These are phyloP conservation scores for Chelmon rostratus DNA, from an alignment of 2,797 vertebrate genomes.

Conservation along the genomic window DNA sequence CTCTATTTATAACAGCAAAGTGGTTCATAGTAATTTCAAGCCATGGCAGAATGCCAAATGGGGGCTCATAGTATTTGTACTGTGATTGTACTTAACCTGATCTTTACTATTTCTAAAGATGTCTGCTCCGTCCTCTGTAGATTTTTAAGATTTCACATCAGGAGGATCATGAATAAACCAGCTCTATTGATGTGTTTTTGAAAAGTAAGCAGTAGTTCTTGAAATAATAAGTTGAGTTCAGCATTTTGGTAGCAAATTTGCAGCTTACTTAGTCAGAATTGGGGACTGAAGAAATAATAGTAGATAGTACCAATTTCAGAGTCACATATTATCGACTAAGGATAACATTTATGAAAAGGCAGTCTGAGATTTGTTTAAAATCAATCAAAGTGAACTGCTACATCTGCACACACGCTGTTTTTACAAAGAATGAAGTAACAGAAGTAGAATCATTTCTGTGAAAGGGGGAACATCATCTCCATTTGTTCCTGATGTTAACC, in stretches of 20 bases:
- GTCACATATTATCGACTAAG: neutral
- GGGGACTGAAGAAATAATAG: neutral
- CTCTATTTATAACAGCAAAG: constrained; percentile 1
- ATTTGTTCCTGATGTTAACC: neutral
- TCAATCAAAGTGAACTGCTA: neutral
- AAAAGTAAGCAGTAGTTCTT: constrained; percentile 15
- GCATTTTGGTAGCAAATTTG: neutral
- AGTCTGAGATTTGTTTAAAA: neutral
- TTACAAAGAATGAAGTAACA: neutral
- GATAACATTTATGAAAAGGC: neutral
- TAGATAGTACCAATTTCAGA: neutral
- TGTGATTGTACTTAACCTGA: constrained; percentile 2
- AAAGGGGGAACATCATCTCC: too few species aligned
- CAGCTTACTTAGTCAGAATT: neutral
- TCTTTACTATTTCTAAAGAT: neutral
- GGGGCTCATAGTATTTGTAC: neutral
- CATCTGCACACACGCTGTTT: too few species aligned
- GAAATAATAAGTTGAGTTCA: neutral
- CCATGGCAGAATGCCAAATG: constrained; percentile 1
- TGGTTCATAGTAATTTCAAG: neutral
- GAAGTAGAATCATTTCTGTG: too few species aligned
- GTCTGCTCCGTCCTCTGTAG: neutral
- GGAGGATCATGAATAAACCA: neutral
- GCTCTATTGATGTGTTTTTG: neutral
- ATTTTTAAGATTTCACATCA: neutral